These are phyloP conservation scores for Polymixis lichenea DNA, from an alignment of 2,888 invertebrate genomes.

Conservation along the genomic window DNA sequence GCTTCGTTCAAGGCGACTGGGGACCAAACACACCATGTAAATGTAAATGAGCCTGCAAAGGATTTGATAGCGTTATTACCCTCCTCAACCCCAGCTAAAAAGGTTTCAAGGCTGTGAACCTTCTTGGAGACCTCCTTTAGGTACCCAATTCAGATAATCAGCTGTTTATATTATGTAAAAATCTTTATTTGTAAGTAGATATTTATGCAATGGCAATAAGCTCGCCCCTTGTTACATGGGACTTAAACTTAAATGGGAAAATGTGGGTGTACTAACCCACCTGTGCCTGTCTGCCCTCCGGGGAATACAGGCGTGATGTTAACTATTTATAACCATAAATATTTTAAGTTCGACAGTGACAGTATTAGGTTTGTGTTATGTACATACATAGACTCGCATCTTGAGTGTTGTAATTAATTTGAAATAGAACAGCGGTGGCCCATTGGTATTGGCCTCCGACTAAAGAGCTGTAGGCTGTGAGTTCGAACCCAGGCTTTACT, in stretches of 20 bases:
- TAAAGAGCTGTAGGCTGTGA: too few relatives aligned
- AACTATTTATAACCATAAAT: not conserved
- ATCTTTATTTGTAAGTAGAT: slow-evolving; percentile 4
- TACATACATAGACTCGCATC: not conserved
- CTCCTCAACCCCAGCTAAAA: slow-evolving; percentile 63
- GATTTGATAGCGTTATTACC: slow-evolving; percentile 64
- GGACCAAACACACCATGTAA: slow-evolving; percentile 56
- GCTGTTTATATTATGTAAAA: slow-evolving; percentile 38
- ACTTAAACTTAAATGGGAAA: not conserved
- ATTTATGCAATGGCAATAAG: not conserved
- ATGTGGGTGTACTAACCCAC: not conserved
- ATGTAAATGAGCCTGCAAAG: slow-evolving; percentile 57
- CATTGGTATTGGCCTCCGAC: too few relatives aligned
- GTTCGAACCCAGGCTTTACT: too few relatives aligned
- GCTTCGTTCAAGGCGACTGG: slow-evolving; percentile 35
- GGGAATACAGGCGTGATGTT: not conserved
- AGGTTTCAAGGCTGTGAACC: slow-evolving; percentile 59
- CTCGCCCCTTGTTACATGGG: too few relatives aligned
- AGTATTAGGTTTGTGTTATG: not conserved
- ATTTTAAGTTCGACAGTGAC: not conserved
- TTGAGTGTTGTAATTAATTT: not conserved
- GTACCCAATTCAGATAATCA: slow-evolving; percentile 55
- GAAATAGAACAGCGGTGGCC: not conserved
- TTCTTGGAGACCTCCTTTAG: slow-evolving; percentile 47
- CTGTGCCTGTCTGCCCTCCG: not conserved